These are phyloP conservation scores for Drosophila pseudoobscura DNA, from an alignment of 1,140 invertebrate genomes.

Conservation along the genomic window DNA sequence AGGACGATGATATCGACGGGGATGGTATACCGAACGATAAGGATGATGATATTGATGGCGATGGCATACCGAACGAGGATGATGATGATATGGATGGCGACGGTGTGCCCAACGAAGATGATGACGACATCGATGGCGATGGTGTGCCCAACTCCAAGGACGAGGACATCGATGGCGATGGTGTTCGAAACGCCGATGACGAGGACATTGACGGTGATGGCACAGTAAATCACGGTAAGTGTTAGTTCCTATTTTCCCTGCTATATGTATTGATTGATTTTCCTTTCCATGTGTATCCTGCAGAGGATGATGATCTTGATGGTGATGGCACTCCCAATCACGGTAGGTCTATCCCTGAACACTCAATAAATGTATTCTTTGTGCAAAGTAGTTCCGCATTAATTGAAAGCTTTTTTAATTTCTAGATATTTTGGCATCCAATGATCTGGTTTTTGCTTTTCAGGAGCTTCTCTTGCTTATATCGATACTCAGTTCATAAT, in stretches of 20 bases:
- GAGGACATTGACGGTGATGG: slow-evolving; percentile 80
- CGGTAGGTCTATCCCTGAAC: slow-evolving; percentile 26
- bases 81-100: slow-evolving; percentile 84
- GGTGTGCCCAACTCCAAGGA: slow-evolving; percentile 81
- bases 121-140: slow-evolving; percentile 81
- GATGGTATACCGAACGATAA: slow-evolving; percentile 80
- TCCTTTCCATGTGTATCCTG: not conserved
- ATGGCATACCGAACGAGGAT: slow-evolving; percentile 77
- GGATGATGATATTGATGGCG: slow-evolving; percentile 78
- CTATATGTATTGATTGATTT: not conserved
- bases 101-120: slow-evolving; percentile 80
- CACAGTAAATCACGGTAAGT: slow-evolving; percentile 58
- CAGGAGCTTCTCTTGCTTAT: not conserved
- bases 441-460: slow-evolving; percentile 1
- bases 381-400: not conserved
- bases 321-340: slow-evolving; percentile 74
- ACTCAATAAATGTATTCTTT: not conserved
- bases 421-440: not conserved
- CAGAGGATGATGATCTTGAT: slow-evolving; percentile 77
- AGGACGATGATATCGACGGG: slow-evolving; percentile 83
- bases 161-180: slow-evolving; percentile 83
- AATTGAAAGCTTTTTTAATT: slow-evolving; percentile 3
- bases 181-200: slow-evolving; percentile 76
- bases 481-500: not conserved
- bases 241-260: not conserved